phyloP scores from a whole-genome alignment of 2,888 invertebrate genomes.

The Tanypteryx hageni region DNA sequence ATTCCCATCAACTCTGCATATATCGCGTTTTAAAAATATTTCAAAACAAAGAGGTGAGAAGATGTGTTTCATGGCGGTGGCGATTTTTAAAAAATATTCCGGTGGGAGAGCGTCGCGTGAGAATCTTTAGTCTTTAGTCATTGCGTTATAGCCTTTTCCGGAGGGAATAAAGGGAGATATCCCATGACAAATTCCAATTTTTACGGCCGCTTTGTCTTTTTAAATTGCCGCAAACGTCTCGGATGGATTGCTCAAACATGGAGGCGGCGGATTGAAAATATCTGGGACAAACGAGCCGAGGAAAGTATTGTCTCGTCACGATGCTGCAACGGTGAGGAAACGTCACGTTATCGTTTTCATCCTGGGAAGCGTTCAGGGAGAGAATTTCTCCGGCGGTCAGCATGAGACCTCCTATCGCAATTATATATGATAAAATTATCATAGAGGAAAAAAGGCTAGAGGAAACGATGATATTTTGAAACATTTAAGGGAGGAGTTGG shows the following conservation, averaged over 20 bases:
- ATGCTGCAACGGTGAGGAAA: constrained; percentile 43
- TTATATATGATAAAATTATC: not conserved
- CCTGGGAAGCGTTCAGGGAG: not conserved
- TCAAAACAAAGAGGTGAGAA: not conserved
- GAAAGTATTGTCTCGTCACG: constrained; percentile 26
- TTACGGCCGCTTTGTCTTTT: constrained; percentile 17
- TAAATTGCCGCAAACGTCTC: not conserved
- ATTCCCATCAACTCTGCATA: too few relatives aligned
- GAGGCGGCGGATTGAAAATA: constrained; percentile 18
- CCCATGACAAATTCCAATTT: constrained; percentile 23
- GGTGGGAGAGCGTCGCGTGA: not conserved
- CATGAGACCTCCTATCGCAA: not conserved
- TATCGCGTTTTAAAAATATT: not conserved
- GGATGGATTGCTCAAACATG: constrained; percentile 40
- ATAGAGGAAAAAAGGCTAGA: not conserved
- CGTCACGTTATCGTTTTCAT: constrained; percentile 6
- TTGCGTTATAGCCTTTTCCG: not conserved
- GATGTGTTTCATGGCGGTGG: not conserved
- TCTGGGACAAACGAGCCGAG: constrained; percentile 32
- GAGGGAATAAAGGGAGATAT: not conserved
- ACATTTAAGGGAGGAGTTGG: not conserved
- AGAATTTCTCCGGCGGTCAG: not conserved
- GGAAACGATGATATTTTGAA: not conserved
- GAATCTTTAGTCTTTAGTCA: not conserved
- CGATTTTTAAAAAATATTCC: not conserved